Percentiles rank a stretch among this genome's conserved stretches.
These are phyloP conservation scores for Sebastes vulpes DNA, from an alignment of 2,797 vertebrate genomes.

Conservation along the genomic window DNA sequence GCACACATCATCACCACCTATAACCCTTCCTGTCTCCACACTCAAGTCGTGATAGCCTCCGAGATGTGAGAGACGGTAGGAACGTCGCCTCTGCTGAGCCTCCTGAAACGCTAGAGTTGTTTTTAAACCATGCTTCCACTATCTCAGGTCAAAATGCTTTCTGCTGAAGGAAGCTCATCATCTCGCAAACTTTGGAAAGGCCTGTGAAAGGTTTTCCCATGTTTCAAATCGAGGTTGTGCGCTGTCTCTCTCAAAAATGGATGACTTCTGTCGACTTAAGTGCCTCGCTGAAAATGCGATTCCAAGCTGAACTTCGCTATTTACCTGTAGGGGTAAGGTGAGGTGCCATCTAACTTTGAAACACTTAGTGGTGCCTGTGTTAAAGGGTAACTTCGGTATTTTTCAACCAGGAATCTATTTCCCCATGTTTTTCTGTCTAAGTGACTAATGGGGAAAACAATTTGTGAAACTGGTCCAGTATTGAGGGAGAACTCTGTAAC, in stretches of 20 bases:
- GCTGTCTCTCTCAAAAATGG: slow-evolving; percentile 50
- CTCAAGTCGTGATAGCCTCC: slow-evolving; percentile 18
- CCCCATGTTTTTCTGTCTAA: neutral
- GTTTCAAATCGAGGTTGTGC: slow-evolving; percentile 26
- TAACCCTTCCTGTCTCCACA: slow-evolving; percentile 34
- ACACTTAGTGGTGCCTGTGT: neutral
- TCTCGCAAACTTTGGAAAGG: slow-evolving; percentile 50
- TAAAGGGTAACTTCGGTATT: slow-evolving; percentile 3
- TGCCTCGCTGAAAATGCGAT: slow-evolving; percentile 47
- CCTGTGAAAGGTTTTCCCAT: slow-evolving; percentile 57
- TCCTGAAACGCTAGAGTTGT: slow-evolving; percentile 34
- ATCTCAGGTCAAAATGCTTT: slow-evolving; percentile 53
- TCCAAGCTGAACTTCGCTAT: slow-evolving; percentile 36
- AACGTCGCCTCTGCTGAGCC: slow-evolving; percentile 4
- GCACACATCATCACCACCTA: slow-evolving; percentile 43
- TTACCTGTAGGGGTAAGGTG: slow-evolving; percentile 11
- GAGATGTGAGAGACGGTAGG: slow-evolving; percentile 25
- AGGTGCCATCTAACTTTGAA: slow-evolving; percentile 30
- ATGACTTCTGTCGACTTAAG: slow-evolving; percentile 48
- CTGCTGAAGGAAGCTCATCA: slow-evolving; percentile 44
- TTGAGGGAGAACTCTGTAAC: neutral
- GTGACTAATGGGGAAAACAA: neutral
- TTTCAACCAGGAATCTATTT: neutral
- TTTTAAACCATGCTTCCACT: slow-evolving; percentile 40
- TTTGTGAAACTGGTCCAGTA: neutral